phyloP scores from a whole-genome alignment of 92 coral and sea anemone genomes.

The Bergia puertoricense region DNA sequence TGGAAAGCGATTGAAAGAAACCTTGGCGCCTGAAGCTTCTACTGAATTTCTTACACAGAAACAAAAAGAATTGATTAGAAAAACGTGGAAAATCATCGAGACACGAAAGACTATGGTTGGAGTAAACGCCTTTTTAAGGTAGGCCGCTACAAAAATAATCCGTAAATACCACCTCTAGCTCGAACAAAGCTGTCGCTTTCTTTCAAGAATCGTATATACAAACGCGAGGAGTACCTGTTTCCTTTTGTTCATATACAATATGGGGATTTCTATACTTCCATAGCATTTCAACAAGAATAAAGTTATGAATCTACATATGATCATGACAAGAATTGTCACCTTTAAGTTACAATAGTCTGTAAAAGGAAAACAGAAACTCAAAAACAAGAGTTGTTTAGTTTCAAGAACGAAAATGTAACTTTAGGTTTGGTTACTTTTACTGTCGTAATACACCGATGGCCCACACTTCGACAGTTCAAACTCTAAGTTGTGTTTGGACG shows the following conservation, averaged over 20 bases:
- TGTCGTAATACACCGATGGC: no score
- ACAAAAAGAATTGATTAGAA: background rate
- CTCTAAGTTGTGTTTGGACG: background rate
- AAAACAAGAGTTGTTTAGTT: background rate
- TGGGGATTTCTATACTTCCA: background rate
- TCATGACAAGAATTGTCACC: background rate
- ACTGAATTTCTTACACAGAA: background rate
- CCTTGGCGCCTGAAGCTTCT: background rate
- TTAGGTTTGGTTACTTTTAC: no score
- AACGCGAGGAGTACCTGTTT: no score
- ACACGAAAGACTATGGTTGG: background rate
- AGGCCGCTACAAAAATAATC: background rate
- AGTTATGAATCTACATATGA: background rate
- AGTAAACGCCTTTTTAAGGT: background rate
- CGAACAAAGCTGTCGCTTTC: background rate
- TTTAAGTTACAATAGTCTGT: no score
- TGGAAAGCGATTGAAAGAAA: background rate
- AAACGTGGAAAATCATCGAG: conserved; percentile 12
- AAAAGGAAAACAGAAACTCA: no score
- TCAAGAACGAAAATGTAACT: background rate
- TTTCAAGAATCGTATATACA: background rate
- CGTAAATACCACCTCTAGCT: no score
- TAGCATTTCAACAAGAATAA: background rate
- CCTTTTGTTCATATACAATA: background rate
- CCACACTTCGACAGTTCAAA: background rate